Evolutionary conservation across 2,113 vertebrate species (phyloP).

Genomic region (Myrmecophaga tridactyla): DNA sequence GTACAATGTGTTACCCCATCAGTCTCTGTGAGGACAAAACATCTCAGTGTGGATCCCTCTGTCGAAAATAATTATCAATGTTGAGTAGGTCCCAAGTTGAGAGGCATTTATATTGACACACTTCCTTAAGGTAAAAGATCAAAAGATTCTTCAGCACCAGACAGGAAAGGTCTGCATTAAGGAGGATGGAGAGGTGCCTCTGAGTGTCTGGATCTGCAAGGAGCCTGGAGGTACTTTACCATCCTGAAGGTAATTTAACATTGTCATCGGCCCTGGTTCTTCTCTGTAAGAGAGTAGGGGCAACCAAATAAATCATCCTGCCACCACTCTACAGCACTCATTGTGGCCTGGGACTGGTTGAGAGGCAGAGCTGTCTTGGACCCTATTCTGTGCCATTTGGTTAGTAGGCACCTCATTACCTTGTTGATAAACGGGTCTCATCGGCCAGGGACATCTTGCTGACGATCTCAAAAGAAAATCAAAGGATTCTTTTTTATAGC

Average conservation of each 20-base stretch:
- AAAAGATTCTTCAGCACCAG: neutral
- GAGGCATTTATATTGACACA: constrained; percentile 34
- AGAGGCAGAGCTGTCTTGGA: neutral
- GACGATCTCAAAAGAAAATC: neutral
- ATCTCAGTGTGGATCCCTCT: constrained; percentile 22
- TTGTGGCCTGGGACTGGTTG: neutral
- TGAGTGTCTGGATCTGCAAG: neutral
- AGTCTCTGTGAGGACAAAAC: constrained; percentile 17
- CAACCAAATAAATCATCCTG: neutral
- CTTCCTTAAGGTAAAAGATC: constrained; percentile 10
- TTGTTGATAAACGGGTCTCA: neutral
- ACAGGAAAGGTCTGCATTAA: neutral
- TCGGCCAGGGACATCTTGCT: neutral
- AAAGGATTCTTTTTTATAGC: neutral
- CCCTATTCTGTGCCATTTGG: neutral
- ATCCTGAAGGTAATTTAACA: constrained; percentile 12
- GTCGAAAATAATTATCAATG: constrained; percentile 59
- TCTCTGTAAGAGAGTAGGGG: neutral
- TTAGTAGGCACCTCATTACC: neutral
- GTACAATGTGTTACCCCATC: constrained; percentile 7
- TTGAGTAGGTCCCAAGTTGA: neutral
- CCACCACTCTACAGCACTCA: neutral
- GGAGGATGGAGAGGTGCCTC: neutral
- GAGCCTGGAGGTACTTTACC: neutral
- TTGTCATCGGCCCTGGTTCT: neutral